Base-by-base conservation (phyloP, 2,113 vertebrate species). In the Ornithorhynchus anatinus region DNA sequence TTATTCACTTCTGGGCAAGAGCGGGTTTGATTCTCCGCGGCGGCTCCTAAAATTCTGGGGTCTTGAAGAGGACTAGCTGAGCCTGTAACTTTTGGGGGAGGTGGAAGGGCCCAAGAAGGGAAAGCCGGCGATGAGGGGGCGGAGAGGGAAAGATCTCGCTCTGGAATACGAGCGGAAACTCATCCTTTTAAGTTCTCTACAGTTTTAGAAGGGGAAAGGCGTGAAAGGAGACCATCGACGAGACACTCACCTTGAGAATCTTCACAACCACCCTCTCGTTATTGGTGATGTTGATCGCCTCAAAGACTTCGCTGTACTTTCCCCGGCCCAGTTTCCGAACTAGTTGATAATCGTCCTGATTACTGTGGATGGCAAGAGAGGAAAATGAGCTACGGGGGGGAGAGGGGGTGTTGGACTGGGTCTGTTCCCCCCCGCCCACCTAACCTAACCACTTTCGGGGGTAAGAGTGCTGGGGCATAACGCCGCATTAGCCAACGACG, bases 241-340 rank as follows among this genome's bases (percentile, higher is more conserved):
- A 68, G 75, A 85, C 72, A 91, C 94, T 96, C 88, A 99, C 97
- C 96, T 99, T 99, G 65, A 99, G 96, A 85, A 99, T 99, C 92
- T 99, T 99, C 56, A 99, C 97, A 35, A 99, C 98, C 45, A 99
- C 97, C 77, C 97, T 95, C 86, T 99, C 98, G 31, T 97, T 99
- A 94, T 96, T 99, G 90, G 96, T 99, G 90, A 99, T 96, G 88
- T 99, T 99, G 89, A 99, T 98, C 85, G 98, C 97, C 92, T 99
- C 98, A 42, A 99, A 99, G 29, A 99, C 98, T 91, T 99, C 98
- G 25, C 98, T 99, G 91, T 99, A 99, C 82, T 99, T 99, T 36
- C 98, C 98, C 64, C 98, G 88, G 44, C 98, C 98, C 35, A 99
- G 93, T 88, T 99, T 99, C 2, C 97, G 96, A 63, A 99, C 96